Evolutionary conservation across 2,888 invertebrate genomes (phyloP).

Genomic region (Drepana falcataria): DNA sequence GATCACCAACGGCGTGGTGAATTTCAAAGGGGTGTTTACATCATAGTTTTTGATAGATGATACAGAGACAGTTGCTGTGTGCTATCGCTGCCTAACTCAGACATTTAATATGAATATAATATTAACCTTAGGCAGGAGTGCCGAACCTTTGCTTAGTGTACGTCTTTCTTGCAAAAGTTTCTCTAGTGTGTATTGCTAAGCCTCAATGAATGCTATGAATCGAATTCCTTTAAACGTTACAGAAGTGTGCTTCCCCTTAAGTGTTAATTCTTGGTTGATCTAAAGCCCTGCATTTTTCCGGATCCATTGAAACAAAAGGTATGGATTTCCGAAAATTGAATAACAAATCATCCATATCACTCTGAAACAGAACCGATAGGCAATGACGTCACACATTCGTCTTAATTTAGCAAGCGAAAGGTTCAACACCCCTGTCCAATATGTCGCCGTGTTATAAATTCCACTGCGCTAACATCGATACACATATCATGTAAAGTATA

Average conservation of each 20-base stretch:
- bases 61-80: not conserved
- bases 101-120: conserved; percentile 3
- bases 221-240: no score
- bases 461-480: conserved; percentile 20
- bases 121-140: not conserved
- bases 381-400: not conserved
- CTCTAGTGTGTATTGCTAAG: not conserved
- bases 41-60: not conserved
- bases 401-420: not conserved
- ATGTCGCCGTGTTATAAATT: conserved; percentile 12
- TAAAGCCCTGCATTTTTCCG: not conserved
- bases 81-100: not conserved
- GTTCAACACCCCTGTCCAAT: not conserved
- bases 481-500: conserved; percentile 23
- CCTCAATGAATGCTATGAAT: not conserved
- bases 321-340: not conserved
- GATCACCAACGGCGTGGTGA: no score
- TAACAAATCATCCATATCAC: not conserved
- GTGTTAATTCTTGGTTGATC: no score
- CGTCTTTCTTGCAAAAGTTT: no score
- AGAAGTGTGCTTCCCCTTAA: no score
- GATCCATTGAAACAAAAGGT: not conserved
- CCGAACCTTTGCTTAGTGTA: not conserved
- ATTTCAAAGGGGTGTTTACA: no score
- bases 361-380: not conserved